These are phyloP conservation scores for Lepus oiostolus DNA, from an alignment of 2,797 vertebrate species.

Conservation along the genomic window DNA sequence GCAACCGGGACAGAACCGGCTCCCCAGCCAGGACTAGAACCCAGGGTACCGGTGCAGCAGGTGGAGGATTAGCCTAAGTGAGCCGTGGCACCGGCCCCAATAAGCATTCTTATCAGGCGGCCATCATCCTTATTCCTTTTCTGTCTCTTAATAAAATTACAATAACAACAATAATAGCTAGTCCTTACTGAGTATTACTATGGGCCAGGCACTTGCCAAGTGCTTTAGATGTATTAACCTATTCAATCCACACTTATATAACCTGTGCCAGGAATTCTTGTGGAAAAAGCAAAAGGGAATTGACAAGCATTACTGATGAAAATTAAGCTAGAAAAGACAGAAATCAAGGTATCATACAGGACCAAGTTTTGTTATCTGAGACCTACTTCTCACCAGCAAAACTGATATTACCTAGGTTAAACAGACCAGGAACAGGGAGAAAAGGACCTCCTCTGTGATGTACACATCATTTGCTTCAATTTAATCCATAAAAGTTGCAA, in stretches of 20 bases:
- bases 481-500: not conserved
- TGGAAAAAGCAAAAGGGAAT: not conserved
- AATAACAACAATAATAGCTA: not conserved
- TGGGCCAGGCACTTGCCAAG: not conserved
- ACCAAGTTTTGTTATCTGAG: not conserved
- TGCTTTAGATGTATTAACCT: not conserved
- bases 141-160: constrained; percentile 36
- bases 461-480: not conserved
- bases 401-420: not conserved
- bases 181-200: not conserved
- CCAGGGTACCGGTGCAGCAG: no score
- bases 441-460: not conserved
- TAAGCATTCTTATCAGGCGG: not conserved
- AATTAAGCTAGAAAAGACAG: not conserved
- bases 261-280: not conserved
- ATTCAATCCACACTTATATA: not conserved
- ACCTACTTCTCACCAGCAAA: not conserved
- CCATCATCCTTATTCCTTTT: constrained; percentile 37
- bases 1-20: no score
- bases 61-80: no score
- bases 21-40: no score
- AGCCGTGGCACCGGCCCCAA: not conserved
- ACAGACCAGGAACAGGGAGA: not conserved
- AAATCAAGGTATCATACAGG: not conserved
- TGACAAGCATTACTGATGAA: not conserved